Percentiles rank a stretch among this genome's conserved stretches.
phyloP scores from a whole-genome alignment of 2,888 invertebrate species.

The Anthoptus insignis region DNA sequence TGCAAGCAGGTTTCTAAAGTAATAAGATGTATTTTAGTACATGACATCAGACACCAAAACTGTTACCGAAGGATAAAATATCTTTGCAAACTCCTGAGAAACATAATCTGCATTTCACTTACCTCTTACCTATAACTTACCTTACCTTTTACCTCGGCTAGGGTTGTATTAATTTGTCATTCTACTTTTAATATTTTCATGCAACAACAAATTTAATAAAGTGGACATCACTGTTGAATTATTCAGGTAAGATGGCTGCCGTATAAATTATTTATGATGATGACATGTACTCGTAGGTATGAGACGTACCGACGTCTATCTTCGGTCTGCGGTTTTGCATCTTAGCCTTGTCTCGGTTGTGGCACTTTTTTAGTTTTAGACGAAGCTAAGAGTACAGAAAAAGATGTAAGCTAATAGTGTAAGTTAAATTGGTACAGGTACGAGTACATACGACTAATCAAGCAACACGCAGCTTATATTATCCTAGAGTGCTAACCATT shows the following conservation, averaged over 20 bases:
- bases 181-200: conserved; percentile 68
- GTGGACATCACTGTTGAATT: conserved; percentile 80
- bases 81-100: conserved; percentile 14
- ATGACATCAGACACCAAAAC: not conserved
- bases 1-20: no score
- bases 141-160: no score
- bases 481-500: no score
- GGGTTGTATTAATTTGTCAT: conserved; percentile 61
- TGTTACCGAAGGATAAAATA: not conserved
- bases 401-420: not conserved
- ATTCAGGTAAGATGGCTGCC: conserved; percentile 73
- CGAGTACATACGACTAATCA: no score
- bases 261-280: conserved; percentile 85
- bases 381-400: not conserved
- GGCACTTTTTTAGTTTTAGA: conserved; percentile 48
- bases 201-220: conserved; percentile 84
- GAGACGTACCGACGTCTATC: conserved; percentile 68
- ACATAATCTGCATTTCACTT: conserved; percentile 31
- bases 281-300: conserved; percentile 78
- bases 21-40: not conserved
- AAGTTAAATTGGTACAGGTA: no score
- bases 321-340: conserved; percentile 80
- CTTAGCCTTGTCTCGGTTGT: conserved; percentile 76
- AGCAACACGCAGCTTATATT: no score
- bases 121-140: no score